These are phyloP conservation scores for Setophaga petechia DNA, from an alignment of 2,113 vertebrate species.

Conservation along the genomic window DNA sequence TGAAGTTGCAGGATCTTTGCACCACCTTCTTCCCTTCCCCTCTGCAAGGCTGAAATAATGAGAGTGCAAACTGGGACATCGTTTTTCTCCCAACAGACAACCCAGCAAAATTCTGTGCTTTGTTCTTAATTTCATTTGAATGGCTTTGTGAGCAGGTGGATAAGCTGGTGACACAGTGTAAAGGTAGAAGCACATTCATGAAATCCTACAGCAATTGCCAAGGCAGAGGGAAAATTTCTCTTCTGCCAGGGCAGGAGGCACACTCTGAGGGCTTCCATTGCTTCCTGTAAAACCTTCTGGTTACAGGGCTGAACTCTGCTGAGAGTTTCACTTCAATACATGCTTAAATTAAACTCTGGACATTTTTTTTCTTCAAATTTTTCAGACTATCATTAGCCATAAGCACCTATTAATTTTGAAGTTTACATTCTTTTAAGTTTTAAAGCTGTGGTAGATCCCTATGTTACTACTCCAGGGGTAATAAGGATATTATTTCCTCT, in stretches of 20 bases:
- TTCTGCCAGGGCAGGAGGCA: neutral
- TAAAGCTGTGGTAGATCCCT: neutral
- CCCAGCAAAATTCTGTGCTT: neutral
- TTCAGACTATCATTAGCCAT: neutral
- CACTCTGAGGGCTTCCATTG: neutral
- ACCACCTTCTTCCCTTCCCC: neutral
- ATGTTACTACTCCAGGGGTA: neutral
- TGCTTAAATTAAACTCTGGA: neutral
- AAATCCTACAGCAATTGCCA: neutral
- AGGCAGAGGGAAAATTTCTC: neutral
- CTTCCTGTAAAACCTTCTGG: neutral
- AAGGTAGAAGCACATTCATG: neutral
- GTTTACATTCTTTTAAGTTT: neutral
- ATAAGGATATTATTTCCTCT: neutral
- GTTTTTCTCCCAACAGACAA: neutral
- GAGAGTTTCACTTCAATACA: neutral
- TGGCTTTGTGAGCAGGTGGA: neutral
- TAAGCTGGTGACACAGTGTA: neutral
- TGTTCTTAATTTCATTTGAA: neutral
- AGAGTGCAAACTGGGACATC: rapidly evolving
- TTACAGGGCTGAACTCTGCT: neutral
- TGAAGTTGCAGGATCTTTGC: neutral
- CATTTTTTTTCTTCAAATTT: neutral
- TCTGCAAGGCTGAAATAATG: neutral
- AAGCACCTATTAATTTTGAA: neutral